phyloP scores from a whole-genome alignment of 2,888 invertebrate species.

The Cotesia congregata region DNA sequence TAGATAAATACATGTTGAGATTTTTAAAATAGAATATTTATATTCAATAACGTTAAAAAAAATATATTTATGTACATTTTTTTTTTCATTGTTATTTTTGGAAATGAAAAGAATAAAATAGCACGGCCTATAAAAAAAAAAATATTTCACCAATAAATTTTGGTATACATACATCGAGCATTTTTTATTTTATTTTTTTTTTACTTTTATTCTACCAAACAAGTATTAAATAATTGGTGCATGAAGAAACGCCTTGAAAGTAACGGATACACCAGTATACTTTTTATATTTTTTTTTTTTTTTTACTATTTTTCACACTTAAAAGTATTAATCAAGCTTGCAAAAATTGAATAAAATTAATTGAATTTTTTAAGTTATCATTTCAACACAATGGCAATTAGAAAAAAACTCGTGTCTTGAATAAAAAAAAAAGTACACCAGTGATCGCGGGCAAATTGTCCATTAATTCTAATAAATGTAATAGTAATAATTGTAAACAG shows the following conservation, averaged over 20 bases:
- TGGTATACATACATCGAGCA: not conserved
- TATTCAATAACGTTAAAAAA: slow-evolving; percentile 9
- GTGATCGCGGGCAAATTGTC: slow-evolving; percentile 1
- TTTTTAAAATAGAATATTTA: not conserved
- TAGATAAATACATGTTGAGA: not conserved
- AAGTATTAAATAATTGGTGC: slow-evolving; percentile 29
- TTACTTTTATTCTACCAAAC: slow-evolving; percentile 28
- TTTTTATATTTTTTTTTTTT: not conserved
- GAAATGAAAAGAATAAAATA: not conserved
- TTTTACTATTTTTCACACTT: not conserved
- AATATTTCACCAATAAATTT: slow-evolving; percentile 4
- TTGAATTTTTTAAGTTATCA: not conserved
- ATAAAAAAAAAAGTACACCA: not conserved
- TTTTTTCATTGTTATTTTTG: slow-evolving; percentile 5
- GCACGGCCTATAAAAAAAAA: slow-evolving; percentile 2
- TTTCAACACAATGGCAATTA: not conserved
- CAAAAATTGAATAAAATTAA: not conserved
- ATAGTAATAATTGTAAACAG: not conserved
- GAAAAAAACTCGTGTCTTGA: not conserved
- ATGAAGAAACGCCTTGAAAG: not conserved
- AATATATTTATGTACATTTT: slow-evolving; percentile 21
- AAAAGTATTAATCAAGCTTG: not conserved
- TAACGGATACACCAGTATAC: not conserved
- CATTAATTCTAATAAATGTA: not conserved
- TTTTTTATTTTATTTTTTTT: slow-evolving; percentile 29